phyloP scores from a whole-genome alignment of 2,888 invertebrate species.

The Drosophila anomalata region DNA sequence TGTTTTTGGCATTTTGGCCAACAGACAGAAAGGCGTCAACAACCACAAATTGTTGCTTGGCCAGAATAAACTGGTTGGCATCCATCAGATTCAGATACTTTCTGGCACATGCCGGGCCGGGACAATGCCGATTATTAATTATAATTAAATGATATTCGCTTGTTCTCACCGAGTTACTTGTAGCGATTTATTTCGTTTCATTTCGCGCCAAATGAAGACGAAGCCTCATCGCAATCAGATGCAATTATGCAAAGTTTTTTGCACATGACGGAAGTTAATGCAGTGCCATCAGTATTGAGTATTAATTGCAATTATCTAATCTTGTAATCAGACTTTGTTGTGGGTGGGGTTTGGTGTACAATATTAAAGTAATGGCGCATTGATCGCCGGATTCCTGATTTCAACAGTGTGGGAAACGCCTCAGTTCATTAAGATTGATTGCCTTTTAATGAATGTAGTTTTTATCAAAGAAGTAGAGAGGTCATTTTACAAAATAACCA shows the following conservation, averaged over 20 bases:
- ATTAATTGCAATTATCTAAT: slow-evolving; percentile 68
- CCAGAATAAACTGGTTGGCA: slow-evolving; percentile 65
- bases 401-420: slow-evolving; percentile 22
- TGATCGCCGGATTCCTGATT: slow-evolving; percentile 6
- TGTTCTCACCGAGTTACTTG: slow-evolving; percentile 50
- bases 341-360: slow-evolving; percentile 20
- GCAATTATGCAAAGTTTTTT: slow-evolving; percentile 66
- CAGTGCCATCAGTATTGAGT: slow-evolving; percentile 56
- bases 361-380: slow-evolving; percentile 27
- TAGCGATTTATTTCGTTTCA: slow-evolving; percentile 41
- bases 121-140: slow-evolving; percentile 69
- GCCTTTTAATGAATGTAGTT: slow-evolving; percentile 5
- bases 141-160: slow-evolving; percentile 59
- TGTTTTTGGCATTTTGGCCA: slow-evolving; percentile 22
- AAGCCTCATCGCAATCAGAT: slow-evolving; percentile 60
- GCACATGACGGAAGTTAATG: slow-evolving; percentile 68
- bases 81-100: slow-evolving; percentile 54
- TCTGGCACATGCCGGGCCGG: slow-evolving; percentile 53
- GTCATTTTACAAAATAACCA: background rate
- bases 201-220: slow-evolving; percentile 17
- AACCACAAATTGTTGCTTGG: slow-evolving; percentile 22
- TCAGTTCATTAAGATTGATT: slow-evolving; percentile 18
- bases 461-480: background rate
- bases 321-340: slow-evolving; percentile 52
- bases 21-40: slow-evolving; percentile 68